phyloP scores from a whole-genome alignment of 2,797 vertebrate genomes.

The Girardinus metallicus region DNA sequence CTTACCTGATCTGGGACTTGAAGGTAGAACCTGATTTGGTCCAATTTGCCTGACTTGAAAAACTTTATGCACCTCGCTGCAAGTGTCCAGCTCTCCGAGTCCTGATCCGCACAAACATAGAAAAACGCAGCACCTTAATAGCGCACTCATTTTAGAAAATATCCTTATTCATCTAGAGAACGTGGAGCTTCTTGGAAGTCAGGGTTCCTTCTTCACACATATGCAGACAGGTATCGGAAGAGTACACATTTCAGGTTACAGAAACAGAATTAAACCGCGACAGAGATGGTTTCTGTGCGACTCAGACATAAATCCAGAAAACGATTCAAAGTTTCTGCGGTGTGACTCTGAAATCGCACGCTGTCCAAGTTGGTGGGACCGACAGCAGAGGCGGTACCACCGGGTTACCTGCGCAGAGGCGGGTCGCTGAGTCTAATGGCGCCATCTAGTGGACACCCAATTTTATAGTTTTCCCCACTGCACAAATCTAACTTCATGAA shows the following conservation, averaged over 20 bases:
- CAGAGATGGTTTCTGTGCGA: background rate
- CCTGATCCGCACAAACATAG: slow-evolving; percentile 49
- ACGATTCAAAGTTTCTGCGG: slow-evolving; percentile 42
- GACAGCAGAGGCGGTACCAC: slow-evolving; percentile 69
- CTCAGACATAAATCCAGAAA: slow-evolving; percentile 8
- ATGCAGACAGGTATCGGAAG: slow-evolving; percentile 51
- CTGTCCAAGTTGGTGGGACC: slow-evolving; percentile 54
- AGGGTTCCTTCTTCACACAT: background rate
- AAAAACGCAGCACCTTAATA: slow-evolving; percentile 41
- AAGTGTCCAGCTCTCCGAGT: slow-evolving; percentile 71
- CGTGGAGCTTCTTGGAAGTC: slow-evolving; percentile 5
- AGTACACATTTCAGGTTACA: slow-evolving; percentile 57
- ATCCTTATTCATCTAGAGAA: background rate
- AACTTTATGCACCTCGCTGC: slow-evolving; percentile 88
- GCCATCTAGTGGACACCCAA: slow-evolving; percentile 54
- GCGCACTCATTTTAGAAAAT: slow-evolving; percentile 51
- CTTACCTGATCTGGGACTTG: slow-evolving; percentile 83
- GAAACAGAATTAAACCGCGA: slow-evolving; percentile 9
- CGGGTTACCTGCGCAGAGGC: slow-evolving; percentile 48
- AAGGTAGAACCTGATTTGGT: slow-evolving; percentile 74
- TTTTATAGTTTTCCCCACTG: background rate
- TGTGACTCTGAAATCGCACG: slow-evolving; percentile 39
- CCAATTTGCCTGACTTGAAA: slow-evolving; percentile 83
- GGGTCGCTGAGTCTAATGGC: background rate
- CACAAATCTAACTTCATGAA: too few relatives aligned